Evolutionary conservation across 2,113 vertebrate species (phyloP).

Genomic region (Triplophysa siluroides): DNA sequence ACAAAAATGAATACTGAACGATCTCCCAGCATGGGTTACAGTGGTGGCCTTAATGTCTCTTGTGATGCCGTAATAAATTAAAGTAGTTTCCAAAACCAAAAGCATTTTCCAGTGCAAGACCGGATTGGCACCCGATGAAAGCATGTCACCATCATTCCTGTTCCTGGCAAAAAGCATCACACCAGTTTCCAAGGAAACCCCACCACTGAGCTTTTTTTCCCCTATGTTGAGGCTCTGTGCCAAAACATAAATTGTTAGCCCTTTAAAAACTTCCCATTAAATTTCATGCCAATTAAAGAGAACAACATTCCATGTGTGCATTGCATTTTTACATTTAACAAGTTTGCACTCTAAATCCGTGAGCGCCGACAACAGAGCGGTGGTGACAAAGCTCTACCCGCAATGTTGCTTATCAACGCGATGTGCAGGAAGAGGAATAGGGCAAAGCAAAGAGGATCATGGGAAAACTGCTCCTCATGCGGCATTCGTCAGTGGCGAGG

Average conservation of each 20-base stretch:
- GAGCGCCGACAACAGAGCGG: conserved; percentile 58
- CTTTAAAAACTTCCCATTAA: conserved; percentile 50
- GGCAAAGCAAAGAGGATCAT: conserved; percentile 61
- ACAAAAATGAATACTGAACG: neutral
- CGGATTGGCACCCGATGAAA: conserved; percentile 61
- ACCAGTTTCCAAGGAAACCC: conserved; percentile 66
- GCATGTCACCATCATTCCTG: conserved; percentile 54
- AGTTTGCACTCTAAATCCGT: conserved; percentile 44
- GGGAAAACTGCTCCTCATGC: conserved; percentile 64
- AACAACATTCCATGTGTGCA: conserved; percentile 45
- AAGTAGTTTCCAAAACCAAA: conserved; percentile 56
- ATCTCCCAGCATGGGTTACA: neutral
- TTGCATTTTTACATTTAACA: conserved; percentile 45
- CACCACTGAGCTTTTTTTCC: conserved; percentile 59
- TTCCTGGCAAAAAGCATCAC: conserved; percentile 45
- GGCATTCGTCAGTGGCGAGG: conserved; percentile 58
- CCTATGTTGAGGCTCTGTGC: conserved; percentile 57
- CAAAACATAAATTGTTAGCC: conserved; percentile 56
- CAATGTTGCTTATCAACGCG: conserved; percentile 60
- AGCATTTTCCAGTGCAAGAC: conserved; percentile 31
- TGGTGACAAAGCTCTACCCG: conserved; percentile 63
- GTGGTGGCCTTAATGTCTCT: conserved; percentile 41
- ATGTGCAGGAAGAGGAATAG: conserved; percentile 63
- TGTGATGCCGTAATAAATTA: conserved; percentile 63
- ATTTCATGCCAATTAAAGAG: conserved; percentile 65